Base-by-base conservation (phyloP, 2,888 invertebrate species). In the Epsilonema sp. region DNA sequence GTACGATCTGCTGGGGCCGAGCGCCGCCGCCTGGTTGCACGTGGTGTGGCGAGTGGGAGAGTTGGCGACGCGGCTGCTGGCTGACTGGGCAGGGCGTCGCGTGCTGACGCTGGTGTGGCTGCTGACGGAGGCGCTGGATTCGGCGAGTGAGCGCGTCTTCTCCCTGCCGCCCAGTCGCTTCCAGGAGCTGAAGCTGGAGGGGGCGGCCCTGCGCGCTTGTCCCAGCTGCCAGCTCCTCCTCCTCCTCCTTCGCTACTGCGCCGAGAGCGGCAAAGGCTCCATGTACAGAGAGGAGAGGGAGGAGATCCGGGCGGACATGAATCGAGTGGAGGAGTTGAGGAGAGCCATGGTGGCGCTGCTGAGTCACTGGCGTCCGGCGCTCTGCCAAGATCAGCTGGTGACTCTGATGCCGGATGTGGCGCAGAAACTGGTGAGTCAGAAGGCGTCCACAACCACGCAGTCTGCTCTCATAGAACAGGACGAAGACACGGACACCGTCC, bases 331-430 rank as follows among this genome's bases (percentile, higher is more conserved):
- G 37, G 49, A n/a, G 40, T 47, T 8, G 42, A 43, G 16, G 50
- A 55, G 26, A 20, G 61, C 58, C 4, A 45, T 61, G 13, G 53
- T 55, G 45, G 57, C 59, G 5, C 49, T 61, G 26, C 49, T 61
- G 21, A 55, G 55, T 47, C 62, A 63, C 43, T 62, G 62, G 62
- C 60, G 62, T 26, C 52, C 57, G 19, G 54, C 58, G 42, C 52
- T 63, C 31, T 55, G 57, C 42, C 51, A 54, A 37, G 53, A 59
- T 26, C 48, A 56, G 26, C 49, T 54, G 45, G 54, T 56, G 20
- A 37, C 42, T 21, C 19, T 43, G 8, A 2, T 25, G 11, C 31
- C 8, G n/a, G n/a, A n/a, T n/a, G n/a, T n/a, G n/a, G n/a, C n/a
- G n/a, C n/a, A n/a, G n/a, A n/a, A n/a, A n/a, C n/a, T n/a, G n/a